Base-by-base conservation (phyloP, 92 coral and sea anemone genomes). In the Epizoanthus stellaris region DNA sequence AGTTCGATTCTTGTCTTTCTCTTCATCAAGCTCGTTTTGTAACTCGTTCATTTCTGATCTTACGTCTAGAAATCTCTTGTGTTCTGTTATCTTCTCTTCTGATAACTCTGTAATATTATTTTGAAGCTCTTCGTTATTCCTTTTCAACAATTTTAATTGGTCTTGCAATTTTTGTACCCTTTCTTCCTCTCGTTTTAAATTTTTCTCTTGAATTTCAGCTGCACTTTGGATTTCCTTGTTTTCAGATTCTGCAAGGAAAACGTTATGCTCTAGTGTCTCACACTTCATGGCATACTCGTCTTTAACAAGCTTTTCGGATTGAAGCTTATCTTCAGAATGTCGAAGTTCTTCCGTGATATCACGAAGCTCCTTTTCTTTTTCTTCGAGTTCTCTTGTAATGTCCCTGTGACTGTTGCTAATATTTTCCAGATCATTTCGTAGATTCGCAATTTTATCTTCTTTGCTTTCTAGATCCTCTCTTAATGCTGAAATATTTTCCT, bases 261-360 rank as follows among this genome's bases (percentile, higher is more conserved):
- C 59, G 68, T 87, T 90, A 76, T 91, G 85, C 72, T 92, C 98
- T 54, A 94, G 64, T 89, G 85, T 82, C 65, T 92, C 91, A 53
- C 98, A 94, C 82, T 90, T 92, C 52, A 94, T 77, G 63, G 90
- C 75, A 72, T 85, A 88, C 71, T 94, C 92, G 39, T 90, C 88
- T 40, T 90, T 93, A 2, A 93, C 88, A 62, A 91, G 82, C 76
- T 91, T 93, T 63, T 92, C 95, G 1, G 95, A 87, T 71, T 92
- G 81, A 54, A 87, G 83, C 15, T 88, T 89, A 39, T 89, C 87
- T 67, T 92, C 82, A 1, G 89, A 85, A 61, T 86, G 91, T 80
- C 74, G 85, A 12, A 92, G 75, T 42, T 88, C 72, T 23, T 87
- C 93, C 17, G 89, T 91, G 61, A 21, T 62, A 40, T 43, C 61